Evolutionary conservation across 2,797 vertebrate species (phyloP).

Genomic region (Pseudochirops cupreus): DNA sequence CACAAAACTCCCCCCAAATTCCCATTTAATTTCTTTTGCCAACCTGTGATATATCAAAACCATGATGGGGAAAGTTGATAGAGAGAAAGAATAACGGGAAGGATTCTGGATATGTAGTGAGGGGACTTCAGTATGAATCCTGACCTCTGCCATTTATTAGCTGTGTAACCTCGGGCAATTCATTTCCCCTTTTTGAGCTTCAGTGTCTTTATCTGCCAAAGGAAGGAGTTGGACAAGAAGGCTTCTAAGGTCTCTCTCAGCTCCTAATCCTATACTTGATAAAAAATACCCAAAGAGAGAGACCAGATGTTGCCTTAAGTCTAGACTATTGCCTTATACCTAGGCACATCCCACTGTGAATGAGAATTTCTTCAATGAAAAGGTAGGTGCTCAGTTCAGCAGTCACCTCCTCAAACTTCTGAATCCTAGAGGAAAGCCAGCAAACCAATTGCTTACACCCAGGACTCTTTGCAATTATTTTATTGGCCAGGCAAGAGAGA

Average conservation of each 20-base stretch:
- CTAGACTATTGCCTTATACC: background rate
- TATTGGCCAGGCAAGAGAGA: slow-evolving; percentile 89
- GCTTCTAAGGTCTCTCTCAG: background rate
- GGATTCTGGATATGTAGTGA: background rate
- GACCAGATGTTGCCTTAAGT: background rate
- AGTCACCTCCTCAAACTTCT: slow-evolving; percentile 94
- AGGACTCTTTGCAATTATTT: slow-evolving; percentile 99
- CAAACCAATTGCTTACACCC: slow-evolving; percentile 97
- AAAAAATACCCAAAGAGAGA: background rate
- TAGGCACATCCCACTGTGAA: slow-evolving; percentile 92
- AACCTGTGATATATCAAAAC: background rate
- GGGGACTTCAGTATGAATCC: background rate
- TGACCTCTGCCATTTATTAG: background rate
- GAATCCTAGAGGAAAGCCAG: slow-evolving; percentile 92
- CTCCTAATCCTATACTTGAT: background rate
- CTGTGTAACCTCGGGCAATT: background rate
- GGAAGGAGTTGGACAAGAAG: background rate
- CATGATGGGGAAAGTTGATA: background rate
- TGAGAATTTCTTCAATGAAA: slow-evolving; percentile 94
- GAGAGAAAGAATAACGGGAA: background rate
- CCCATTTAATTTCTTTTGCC: background rate
- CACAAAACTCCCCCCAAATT: background rate
- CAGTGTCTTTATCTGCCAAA: background rate
- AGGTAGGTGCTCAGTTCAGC: slow-evolving; percentile 92
- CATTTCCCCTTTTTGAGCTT: background rate